A percentile compares a stretch with the other conserved stretches of the same genome.
These are phyloP conservation scores for Acromyrmex charruanus DNA, from an alignment of 1,140 invertebrate genomes.

Conservation along the genomic window DNA sequence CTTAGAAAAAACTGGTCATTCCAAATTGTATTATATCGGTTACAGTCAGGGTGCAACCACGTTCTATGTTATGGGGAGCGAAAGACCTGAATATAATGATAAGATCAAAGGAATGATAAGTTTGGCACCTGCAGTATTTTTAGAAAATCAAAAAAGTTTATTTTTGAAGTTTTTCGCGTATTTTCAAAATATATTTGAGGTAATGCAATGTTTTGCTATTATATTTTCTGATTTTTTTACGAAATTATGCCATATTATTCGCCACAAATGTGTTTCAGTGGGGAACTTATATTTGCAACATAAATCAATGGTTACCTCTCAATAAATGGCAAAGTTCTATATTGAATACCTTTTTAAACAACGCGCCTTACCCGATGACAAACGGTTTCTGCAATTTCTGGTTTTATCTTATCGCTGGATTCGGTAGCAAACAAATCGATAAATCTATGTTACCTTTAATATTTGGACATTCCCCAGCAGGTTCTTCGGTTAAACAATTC, in stretches of 20 bases:
- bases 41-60: slow-evolving; percentile 86
- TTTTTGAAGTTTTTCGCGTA: slow-evolving; percentile 81
- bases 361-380: slow-evolving; percentile 81
- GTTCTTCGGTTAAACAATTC: slow-evolving; percentile 90
- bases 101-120: slow-evolving; percentile 88
- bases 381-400: slow-evolving; percentile 82
- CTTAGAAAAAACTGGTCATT: slow-evolving; percentile 85
- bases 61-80: slow-evolving; percentile 89
- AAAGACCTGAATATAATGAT: slow-evolving; percentile 90
- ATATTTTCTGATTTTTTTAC: neutral
- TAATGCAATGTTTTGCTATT: slow-evolving; percentile 69
- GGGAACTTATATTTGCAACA: slow-evolving; percentile 83
- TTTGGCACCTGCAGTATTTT: slow-evolving; percentile 89
- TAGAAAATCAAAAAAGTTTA: slow-evolving; percentile 83
- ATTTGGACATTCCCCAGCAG: slow-evolving; percentile 90
- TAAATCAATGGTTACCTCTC: slow-evolving; percentile 83
- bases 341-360: slow-evolving; percentile 80
- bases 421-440: slow-evolving; percentile 84
- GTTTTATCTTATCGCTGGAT: slow-evolving; percentile 83
- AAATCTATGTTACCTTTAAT: slow-evolving; percentile 88
- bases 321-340: slow-evolving; percentile 82
- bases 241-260: slow-evolving; percentile 58
- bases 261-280: slow-evolving; percentile 80
- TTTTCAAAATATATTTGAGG: slow-evolving; percentile 81
- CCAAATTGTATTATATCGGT: slow-evolving; percentile 88